Evolutionary conservation across 2,113 vertebrate species (phyloP).

Genomic region (Hippocampus guttulatus): DNA sequence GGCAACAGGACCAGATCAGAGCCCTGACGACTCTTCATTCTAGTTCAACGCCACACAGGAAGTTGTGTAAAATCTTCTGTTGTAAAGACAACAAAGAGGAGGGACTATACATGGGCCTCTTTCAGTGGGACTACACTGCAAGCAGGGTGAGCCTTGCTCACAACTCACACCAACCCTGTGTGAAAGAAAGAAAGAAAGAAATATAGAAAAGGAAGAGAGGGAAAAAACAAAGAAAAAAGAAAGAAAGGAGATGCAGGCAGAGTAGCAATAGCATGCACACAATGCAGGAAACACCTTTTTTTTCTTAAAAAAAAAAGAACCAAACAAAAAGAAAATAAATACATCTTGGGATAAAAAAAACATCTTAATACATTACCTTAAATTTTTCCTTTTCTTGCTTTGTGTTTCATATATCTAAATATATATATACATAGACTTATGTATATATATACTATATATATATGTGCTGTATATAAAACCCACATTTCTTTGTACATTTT

Average conservation of each 20-base stretch:
- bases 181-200: conserved; percentile 18
- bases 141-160: conserved; percentile 33
- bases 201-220: conserved; percentile 3
- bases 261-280: conserved; percentile 68
- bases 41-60: conserved; percentile 62
- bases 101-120: conserved; percentile 48
- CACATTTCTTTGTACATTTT: conserved; percentile 76
- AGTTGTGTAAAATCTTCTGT: conserved; percentile 48
- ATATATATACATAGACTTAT: conserved; percentile 14
- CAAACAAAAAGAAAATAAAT: conserved; percentile 75
- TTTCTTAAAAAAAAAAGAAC: conserved; percentile 23
- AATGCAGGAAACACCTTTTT: conserved; percentile 58
- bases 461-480: conserved; percentile 53
- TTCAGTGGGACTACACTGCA: conserved; percentile 54
- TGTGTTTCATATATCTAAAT: conserved; percentile 73
- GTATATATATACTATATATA: conserved; percentile 39
- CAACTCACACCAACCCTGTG: conserved; percentile 43
- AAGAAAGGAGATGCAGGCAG: conserved; percentile 39
- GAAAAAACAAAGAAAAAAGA: conserved; percentile 17
- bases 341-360: conserved; percentile 76
- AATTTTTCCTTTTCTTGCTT: conserved; percentile 71
- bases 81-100: conserved; percentile 37
- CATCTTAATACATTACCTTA: conserved; percentile 76
- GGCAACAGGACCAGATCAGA: conserved; percentile 68
- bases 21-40: conserved; percentile 66